phyloP scores from a whole-genome alignment of 2,113 vertebrate genomes.

The Alces alces region DNA sequence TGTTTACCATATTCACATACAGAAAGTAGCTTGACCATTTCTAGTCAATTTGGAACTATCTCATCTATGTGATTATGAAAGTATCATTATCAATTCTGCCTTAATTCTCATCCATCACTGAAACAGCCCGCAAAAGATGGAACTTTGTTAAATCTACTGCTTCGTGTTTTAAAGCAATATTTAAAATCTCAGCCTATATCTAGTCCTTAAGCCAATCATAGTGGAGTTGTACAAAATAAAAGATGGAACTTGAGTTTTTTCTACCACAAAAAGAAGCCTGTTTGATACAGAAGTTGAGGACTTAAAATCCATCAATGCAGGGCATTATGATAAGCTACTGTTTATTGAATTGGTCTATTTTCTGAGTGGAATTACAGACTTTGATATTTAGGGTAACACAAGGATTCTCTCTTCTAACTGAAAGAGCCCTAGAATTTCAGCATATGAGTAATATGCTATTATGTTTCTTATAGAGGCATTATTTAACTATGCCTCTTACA shows the following conservation, averaged over 20 bases:
- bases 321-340: background rate
- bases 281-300: background rate
- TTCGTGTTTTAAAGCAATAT: background rate
- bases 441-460: constrained; percentile 12
- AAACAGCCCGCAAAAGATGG: background rate
- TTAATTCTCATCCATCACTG: background rate
- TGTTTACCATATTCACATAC: background rate
- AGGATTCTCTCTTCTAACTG: constrained; percentile 39
- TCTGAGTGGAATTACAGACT: constrained; percentile 36
- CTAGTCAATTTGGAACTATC: background rate
- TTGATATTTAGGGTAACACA: constrained; percentile 43
- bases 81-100: background rate
- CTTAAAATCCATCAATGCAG: background rate
- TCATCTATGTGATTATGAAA: background rate
- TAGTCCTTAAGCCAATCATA: background rate
- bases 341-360: constrained; percentile 44
- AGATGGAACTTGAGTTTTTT: constrained; percentile 29
- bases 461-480: constrained; percentile 23
- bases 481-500: constrained; percentile 19
- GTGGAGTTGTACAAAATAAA: constrained; percentile 6
- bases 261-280: background rate
- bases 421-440: constrained; percentile 41
- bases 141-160: background rate
- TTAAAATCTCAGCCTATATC: background rate
- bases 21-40: background rate